Base-by-base conservation (phyloP, 2,797 vertebrate genomes). In the Chaetodon trifasciatus region DNA sequence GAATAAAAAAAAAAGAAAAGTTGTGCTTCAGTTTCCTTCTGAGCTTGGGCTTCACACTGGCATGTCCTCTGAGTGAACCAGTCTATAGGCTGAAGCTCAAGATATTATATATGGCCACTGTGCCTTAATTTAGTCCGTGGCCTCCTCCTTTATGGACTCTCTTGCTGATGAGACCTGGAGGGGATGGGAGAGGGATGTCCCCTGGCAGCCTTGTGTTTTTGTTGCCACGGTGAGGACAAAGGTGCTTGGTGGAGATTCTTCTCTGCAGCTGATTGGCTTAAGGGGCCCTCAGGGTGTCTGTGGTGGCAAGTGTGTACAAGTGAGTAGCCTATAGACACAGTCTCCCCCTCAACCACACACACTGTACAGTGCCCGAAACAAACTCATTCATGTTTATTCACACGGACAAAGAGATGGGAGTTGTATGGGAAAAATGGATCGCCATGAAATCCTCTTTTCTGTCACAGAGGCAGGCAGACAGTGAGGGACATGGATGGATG, bases 241-340 rank as follows among this genome's bases (percentile, higher is more conserved):
- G 62, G 79, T 81, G 65, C 69, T 72, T 10, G 2, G 61, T 78
- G 15, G 37, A 63, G 69, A 73, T 69, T 65, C 60, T 53, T 81
- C 64, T 79, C 85, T 80, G 46, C 67, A 78, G 70, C 60, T 81
- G 84, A 88, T 77, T 82, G 68, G 79, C 23, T 87, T 78, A 83
- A 80, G 64, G 67, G 72, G 50, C 69, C 78, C 87, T 87, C 21
- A 3, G 79, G 77, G 76, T 58, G 56, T 85, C 76, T 80, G 47
- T 16, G 68, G 63, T 79, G 58, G 66, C 70, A 66, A 61, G 19
- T 68, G 62, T 72, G 69, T 37, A n/a, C 23, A 32, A 82, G 53
- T 58, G 28, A 82, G 57, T 68, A 69, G 58, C 69, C 57, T 40
- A 15, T 50, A 65, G 16, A 63, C 21, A 42, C 47, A 74, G 46